Evolutionary conservation across 2,113 vertebrate species (phyloP).

Genomic region (Perccottus glenii): DNA sequence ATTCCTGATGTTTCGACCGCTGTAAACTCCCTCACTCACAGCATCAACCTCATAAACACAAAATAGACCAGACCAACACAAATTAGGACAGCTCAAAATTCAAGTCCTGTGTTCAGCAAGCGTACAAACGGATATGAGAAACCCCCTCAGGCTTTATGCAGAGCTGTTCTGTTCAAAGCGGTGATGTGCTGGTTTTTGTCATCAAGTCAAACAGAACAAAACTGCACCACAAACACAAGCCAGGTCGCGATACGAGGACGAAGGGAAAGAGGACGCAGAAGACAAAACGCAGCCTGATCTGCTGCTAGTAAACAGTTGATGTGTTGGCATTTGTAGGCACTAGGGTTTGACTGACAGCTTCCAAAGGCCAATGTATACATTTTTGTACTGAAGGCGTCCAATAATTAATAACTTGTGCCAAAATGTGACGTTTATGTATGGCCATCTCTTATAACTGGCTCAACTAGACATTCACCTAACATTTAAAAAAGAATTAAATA

Average conservation of each 20-base stretch:
- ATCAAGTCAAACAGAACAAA: slow-evolving; percentile 15
- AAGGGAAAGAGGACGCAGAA: slow-evolving; percentile 7
- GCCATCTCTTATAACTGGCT: not conserved
- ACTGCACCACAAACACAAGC: slow-evolving; percentile 14
- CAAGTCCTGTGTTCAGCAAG: slow-evolving; percentile 25
- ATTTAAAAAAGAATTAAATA: not conserved
- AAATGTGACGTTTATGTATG: slow-evolving; percentile 21
- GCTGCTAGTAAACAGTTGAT: slow-evolving; percentile 16
- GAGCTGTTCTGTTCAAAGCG: slow-evolving; percentile 28
- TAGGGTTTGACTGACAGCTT: slow-evolving; percentile 56
- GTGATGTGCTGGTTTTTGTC: slow-evolving; percentile 46
- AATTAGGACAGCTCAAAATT: slow-evolving; percentile 58
- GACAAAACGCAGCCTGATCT: not conserved
- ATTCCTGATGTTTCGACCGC: slow-evolving; percentile 65
- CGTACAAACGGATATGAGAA: slow-evolving; percentile 7
- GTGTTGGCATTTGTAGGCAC: slow-evolving; percentile 60
- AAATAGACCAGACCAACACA: slow-evolving; percentile 13
- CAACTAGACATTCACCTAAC: slow-evolving; percentile 17
- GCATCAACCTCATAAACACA: slow-evolving; percentile 10
- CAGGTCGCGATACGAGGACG: slow-evolving; percentile 11
- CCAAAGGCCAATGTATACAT: slow-evolving; percentile 43
- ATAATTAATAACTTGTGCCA: slow-evolving; percentile 13
- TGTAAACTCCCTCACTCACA: slow-evolving; percentile 61
- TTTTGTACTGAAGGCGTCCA: slow-evolving; percentile 26
- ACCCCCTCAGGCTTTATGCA: slow-evolving; percentile 12